Conservation (phyloP, 2,113 vertebrate genomes). For the Arizona elegans region DNA sequence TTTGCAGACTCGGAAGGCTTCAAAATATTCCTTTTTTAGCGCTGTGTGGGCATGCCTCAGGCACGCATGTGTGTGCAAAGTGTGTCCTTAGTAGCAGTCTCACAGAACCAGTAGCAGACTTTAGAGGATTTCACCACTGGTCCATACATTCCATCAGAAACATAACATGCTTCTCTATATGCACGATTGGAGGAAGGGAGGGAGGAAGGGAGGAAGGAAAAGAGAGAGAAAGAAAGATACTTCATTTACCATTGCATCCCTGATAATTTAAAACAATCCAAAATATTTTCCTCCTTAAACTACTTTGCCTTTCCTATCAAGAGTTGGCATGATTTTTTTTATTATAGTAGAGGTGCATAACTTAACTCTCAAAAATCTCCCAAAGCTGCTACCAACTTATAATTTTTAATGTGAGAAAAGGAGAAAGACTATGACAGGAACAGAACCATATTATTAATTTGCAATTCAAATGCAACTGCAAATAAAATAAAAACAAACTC, state of each 20-base stretch:
- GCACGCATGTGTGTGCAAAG: too few relatives aligned
- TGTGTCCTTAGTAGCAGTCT: too few relatives aligned
- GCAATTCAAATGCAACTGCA: background rate
- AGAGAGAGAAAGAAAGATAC: background rate
- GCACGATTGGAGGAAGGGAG: too few relatives aligned
- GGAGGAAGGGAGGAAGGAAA: background rate
- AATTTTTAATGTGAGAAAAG: background rate
- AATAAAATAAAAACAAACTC: background rate
- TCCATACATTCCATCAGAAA: background rate
- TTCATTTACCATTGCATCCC: background rate
- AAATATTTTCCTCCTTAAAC: background rate
- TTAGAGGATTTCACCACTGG: background rate
- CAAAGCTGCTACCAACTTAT: background rate
- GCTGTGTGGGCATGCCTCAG: too few relatives aligned
- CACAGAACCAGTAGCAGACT: too few relatives aligned
- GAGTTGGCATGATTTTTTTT: background rate
- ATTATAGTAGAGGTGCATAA: background rate
- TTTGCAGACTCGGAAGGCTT: too few relatives aligned
- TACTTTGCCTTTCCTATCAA: background rate
- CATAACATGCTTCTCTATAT: background rate
- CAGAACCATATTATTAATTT: background rate
- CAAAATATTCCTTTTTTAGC: too few relatives aligned
- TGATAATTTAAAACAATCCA: background rate
- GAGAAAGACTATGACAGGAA: background rate
- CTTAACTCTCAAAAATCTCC: background rate